Conservation (phyloP, 2,888 invertebrate species). For the Chaetogeoica ovagalla region DNA sequence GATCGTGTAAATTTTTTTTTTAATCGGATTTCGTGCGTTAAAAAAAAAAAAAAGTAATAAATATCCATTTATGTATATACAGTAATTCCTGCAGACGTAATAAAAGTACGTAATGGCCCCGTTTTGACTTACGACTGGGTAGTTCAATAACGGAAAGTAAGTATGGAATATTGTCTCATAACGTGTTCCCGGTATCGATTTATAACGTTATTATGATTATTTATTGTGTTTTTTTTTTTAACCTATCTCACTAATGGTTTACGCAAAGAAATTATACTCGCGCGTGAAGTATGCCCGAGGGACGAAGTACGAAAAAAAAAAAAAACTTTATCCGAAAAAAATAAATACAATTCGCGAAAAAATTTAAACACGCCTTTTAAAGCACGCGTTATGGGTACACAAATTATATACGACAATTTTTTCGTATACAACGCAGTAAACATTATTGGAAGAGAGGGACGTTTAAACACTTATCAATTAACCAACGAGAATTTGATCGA, state of each 20-base stretch:
- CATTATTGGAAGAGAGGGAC: too few species aligned
- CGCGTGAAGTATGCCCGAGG: slow-evolving; percentile 28
- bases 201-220: slow-evolving; percentile 41
- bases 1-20: background rate
- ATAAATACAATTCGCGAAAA: slow-evolving; percentile 18
- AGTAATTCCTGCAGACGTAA: background rate
- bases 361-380: slow-evolving; percentile 5
- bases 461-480: too few species aligned
- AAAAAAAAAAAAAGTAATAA: slow-evolving; percentile 10
- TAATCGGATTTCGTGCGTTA: slow-evolving; percentile 1
- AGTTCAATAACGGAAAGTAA: slow-evolving; percentile 1
- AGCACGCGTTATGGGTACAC: background rate
- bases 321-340: slow-evolving; percentile 10
- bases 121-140: slow-evolving; percentile 16
- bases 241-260: slow-evolving; percentile 36
- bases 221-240: slow-evolving; percentile 12
- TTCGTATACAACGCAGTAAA: too few species aligned
- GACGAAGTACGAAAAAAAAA: too few species aligned
- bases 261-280: slow-evolving; percentile 32
- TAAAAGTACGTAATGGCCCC: background rate
- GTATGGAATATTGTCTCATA: background rate
- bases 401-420: too few species aligned
- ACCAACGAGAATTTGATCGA: too few species aligned
- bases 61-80: background rate
- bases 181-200: slow-evolving; percentile 12